phyloP scores from a whole-genome alignment of 1,140 invertebrate species.

The Trachelipus rathkii region DNA sequence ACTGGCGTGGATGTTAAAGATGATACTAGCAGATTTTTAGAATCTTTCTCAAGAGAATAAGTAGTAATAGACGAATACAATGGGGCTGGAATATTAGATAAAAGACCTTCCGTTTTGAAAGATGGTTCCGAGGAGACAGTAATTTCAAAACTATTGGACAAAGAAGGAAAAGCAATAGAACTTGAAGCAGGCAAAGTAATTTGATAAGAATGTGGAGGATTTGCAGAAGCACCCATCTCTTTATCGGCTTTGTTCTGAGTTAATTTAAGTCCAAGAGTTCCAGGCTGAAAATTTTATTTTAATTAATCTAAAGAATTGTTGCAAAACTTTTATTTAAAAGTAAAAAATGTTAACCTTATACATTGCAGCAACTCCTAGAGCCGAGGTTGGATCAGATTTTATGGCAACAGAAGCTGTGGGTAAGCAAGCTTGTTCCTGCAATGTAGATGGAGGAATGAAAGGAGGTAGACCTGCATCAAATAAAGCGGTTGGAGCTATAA shows the following conservation, averaged over 20 bases:
- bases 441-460: slow-evolving; percentile 41
- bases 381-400: background rate
- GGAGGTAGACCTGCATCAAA: slow-evolving; percentile 28
- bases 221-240: background rate
- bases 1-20: slow-evolving; percentile 17
- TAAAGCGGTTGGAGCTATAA: slow-evolving; percentile 27
- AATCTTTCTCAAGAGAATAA: slow-evolving; percentile 37
- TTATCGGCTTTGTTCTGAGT: background rate
- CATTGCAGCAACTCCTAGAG: too few relatives aligned
- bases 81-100: slow-evolving; percentile 54
- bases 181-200: slow-evolving; percentile 37
- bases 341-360: too few relatives aligned
- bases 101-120: slow-evolving; percentile 48
- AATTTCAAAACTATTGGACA: slow-evolving; percentile 22
- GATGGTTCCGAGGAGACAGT: slow-evolving; percentile 29
- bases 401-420: background rate
- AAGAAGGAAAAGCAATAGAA: slow-evolving; percentile 13
- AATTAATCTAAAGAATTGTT: too few relatives aligned
- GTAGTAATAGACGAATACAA: slow-evolving; percentile 51
- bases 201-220: slow-evolving; percentile 41
- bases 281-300: too few relatives aligned
- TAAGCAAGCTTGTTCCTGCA: slow-evolving; percentile 36
- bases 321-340: too few relatives aligned
- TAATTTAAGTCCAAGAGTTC: background rate
- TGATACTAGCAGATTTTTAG: slow-evolving; percentile 29